Conservation (phyloP, 2,888 invertebrate species). For the Glaucopsyche alexis region DNA sequence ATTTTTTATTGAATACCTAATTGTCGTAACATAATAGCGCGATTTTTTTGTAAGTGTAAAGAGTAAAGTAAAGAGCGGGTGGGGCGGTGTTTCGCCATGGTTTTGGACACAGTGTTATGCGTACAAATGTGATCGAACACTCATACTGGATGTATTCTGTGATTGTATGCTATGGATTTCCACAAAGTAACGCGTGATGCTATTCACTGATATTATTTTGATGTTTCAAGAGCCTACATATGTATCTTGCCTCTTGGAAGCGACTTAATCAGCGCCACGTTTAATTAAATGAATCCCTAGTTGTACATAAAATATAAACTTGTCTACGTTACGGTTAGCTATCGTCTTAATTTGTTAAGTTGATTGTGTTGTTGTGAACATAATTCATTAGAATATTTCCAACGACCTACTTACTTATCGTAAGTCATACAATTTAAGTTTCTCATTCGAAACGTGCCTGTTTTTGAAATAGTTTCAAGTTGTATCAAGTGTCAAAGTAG, state of each 20-base stretch:
- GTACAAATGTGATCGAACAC: no score
- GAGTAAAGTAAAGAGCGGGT: no score
- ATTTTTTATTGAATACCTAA: no score
- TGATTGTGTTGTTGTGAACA: slow-evolving; percentile 10
- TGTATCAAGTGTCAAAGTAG: neutral
- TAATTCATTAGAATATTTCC: neutral
- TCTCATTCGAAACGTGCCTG: neutral
- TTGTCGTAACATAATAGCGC: no score
- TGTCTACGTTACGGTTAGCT: slow-evolving; percentile 21
- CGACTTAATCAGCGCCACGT: slow-evolving; percentile 24
- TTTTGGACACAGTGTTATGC: no score
- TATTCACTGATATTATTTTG: slow-evolving; percentile 15
- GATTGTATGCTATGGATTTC: no score
- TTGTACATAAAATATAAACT: slow-evolving; percentile 24
- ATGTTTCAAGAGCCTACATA: slow-evolving; percentile 17
- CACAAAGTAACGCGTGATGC: no score
- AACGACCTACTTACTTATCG: neutral
- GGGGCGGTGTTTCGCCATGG: no score
- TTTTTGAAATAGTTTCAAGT: neutral
- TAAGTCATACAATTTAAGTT: neutral
- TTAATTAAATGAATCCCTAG: slow-evolving; percentile 28
- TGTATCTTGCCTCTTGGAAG: slow-evolving; percentile 18
- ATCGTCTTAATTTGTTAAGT: slow-evolving; percentile 17
- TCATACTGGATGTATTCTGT: no score
- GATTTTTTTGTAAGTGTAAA: no score